Evolutionary conservation across 2,888 invertebrate species (phyloP), one percentile per base, ranked within the genome.

Genomic region (Alentia gelatinosa): DNA sequence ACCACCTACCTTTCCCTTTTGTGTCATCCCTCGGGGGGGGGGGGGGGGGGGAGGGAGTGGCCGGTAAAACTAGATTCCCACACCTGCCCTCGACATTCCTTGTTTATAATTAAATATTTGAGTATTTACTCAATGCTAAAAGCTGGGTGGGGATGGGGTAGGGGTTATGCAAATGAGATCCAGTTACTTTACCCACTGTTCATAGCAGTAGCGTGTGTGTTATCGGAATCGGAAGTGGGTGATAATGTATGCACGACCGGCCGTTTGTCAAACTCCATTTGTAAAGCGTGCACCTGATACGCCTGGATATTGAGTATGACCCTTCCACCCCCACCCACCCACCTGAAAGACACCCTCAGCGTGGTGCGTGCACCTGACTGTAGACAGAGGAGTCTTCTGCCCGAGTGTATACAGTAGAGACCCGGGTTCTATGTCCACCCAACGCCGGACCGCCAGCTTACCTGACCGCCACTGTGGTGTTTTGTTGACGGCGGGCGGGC

Each of bases 71-170:
- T 12, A 47, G 9, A 9, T 19, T 47, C 19, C 47, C 26, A 74
- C 74, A 74, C 74, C 74, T 74, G 74, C 33, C 30, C 74, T 33
- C 3, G 19, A n/a, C 19, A 56, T 56, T 56, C 56, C 56, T 26
- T 74, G 74, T 74, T 74, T 30, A 74, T 74, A 33, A 74, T 74
- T 56, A 74, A 74, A 74, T 74, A 74, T 74, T 74, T 74, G 74
- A 30, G 12, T 74, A 15, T 74, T 33, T 74, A 33, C 74, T 19
- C 47, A n/a, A 47, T 47, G 30, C 74, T 74, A 33, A 74, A 26
- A 19, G 30, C 26, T 33, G 30, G 3, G 74, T 15, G 47, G 47
- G 23, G 15, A 26, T 26, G 26, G 30, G 74, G 26, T 74, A 33
- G n/a, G n/a, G 19, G 19, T n/a, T 56, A 42, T 56, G 12, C 56